Percentiles rank a stretch among this genome's conserved stretches.
These are phyloP conservation scores for Antheraea assamensis DNA, from an alignment of 2,888 invertebrate species.

Conservation along the genomic window DNA sequence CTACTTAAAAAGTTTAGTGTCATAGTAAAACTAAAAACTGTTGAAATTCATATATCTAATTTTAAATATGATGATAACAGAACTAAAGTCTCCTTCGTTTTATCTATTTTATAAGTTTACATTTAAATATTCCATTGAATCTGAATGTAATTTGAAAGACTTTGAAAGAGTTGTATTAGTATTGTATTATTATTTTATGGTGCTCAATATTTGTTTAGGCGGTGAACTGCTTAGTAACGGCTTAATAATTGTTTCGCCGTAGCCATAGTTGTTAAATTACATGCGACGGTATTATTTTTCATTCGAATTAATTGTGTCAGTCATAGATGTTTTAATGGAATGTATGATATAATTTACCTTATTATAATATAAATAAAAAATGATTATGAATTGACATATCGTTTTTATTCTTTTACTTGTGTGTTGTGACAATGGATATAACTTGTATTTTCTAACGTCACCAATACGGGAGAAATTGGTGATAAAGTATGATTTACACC, in stretches of 20 bases:
- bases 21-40: not conserved
- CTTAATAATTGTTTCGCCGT: constrained; percentile 46
- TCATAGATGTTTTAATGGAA: constrained; percentile 51
- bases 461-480: too few relatives aligned
- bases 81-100: not conserved
- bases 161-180: constrained; percentile 13
- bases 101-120: not conserved
- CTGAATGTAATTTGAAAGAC: constrained; percentile 6
- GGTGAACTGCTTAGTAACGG: constrained; percentile 44
- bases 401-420: constrained; percentile 5
- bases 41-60: not conserved
- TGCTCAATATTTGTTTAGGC: constrained; percentile 39
- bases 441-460: not conserved
- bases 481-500: too few relatives aligned
- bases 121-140: not conserved
- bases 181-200: constrained; percentile 34
- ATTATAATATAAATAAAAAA: constrained; percentile 63
- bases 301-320: constrained; percentile 16
- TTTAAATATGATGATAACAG: not conserved
- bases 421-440: not conserved
- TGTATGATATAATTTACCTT: constrained; percentile 63
- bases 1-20: not conserved
- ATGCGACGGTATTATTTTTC: constrained; percentile 50
- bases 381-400: constrained; percentile 48
- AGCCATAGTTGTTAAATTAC: constrained; percentile 40